A percentile compares a stretch with the other conserved stretches of the same genome.
These are phyloP conservation scores for Dendrolimus pini DNA, from an alignment of 2,888 invertebrate genomes.

Conservation along the genomic window DNA sequence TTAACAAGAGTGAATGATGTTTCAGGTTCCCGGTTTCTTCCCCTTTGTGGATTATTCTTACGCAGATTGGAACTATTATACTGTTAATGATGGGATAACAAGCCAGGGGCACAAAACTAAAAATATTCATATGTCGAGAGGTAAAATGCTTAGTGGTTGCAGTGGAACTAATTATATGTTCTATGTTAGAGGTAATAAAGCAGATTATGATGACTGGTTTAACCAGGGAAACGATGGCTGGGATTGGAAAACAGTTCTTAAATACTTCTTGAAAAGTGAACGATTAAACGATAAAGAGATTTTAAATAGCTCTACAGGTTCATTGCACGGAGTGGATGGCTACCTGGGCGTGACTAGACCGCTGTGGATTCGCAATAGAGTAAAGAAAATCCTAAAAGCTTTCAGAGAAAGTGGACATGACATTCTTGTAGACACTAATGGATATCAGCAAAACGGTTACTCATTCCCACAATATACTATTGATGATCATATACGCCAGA, in stretches of 20 bases:
- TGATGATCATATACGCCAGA: slow-evolving; percentile 21
- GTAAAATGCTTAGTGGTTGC: slow-evolving; percentile 79
- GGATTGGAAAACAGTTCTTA: slow-evolving; percentile 26
- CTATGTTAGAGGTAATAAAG: slow-evolving; percentile 78
- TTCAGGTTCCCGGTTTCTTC: slow-evolving; percentile 27
- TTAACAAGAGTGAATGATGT: not conserved
- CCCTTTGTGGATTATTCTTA: slow-evolving; percentile 15
- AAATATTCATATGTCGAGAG: slow-evolving; percentile 62
- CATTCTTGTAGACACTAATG: slow-evolving; percentile 24
- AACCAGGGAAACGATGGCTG: slow-evolving; percentile 69
- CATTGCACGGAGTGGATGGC: slow-evolving; percentile 15
- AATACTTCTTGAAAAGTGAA: slow-evolving; percentile 32
- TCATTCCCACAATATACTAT: slow-evolving; percentile 19
- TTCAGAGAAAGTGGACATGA: slow-evolving; percentile 16
- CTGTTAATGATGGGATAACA: slow-evolving; percentile 21
- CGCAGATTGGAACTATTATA: slow-evolving; percentile 23
- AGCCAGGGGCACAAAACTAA: slow-evolving; percentile 19
- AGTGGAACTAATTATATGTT: slow-evolving; percentile 80
- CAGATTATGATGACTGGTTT: slow-evolving; percentile 74
- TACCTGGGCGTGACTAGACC: slow-evolving; percentile 16
- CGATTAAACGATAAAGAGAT: slow-evolving; percentile 9
- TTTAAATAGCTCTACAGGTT: slow-evolving; percentile 6
- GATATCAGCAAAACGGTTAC: slow-evolving; percentile 25
- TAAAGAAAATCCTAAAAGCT: slow-evolving; percentile 10
- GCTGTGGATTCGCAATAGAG: slow-evolving; percentile 3